Base-by-base conservation (phyloP, 2,888 invertebrate species). In the Quadroppia sp. region DNA sequence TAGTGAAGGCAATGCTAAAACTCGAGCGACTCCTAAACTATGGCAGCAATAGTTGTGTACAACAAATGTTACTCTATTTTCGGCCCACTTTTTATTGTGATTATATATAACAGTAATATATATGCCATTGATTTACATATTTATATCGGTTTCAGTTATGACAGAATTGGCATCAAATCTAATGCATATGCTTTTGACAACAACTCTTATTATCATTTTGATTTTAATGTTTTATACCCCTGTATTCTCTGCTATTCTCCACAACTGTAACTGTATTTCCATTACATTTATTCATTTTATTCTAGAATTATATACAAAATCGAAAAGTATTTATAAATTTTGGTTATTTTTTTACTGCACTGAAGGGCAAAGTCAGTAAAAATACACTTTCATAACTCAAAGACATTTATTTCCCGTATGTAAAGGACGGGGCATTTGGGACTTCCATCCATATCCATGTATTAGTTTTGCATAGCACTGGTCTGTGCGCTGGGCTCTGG, bases 361-460 rank as follows among this genome's bases (percentile, higher is more conserved):
- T 53, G 23, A 17, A 20, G 53, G n/a, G 6, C 40, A 67, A 20
- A 67, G 36, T 17, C 17, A 20, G 67, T 23, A 40, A 15, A 67
- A 32, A 30, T 7, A 15, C 36, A 61, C n/a, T 17, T n/a, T 20
- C 67, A 67, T 23, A 36, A 40, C 20, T 32, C 15, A n/a, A n/a
- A n/a, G 36, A 40, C 13, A 67, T 67, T 40, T 36, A 67, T 67
- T 67, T 67, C 67, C 67, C 67, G 59, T 40, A 40, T 40, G 67
- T 67, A 67, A 40, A 40, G 40, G 20, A 67, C 40, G 40, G 23
- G 67, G 40, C 67, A 32, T 67, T 67, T 67, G 67, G 67, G 67
- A 67, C 67, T 67, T 1, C 11, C 1, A 67, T 50, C 36, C 40
- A 17, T 28, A 59, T 59, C 25, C 13, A 13, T 20, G 23, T n/a